Evolutionary conservation across 2,797 vertebrate genomes (phyloP).

Genomic region (Cynopterus sphinx): DNA sequence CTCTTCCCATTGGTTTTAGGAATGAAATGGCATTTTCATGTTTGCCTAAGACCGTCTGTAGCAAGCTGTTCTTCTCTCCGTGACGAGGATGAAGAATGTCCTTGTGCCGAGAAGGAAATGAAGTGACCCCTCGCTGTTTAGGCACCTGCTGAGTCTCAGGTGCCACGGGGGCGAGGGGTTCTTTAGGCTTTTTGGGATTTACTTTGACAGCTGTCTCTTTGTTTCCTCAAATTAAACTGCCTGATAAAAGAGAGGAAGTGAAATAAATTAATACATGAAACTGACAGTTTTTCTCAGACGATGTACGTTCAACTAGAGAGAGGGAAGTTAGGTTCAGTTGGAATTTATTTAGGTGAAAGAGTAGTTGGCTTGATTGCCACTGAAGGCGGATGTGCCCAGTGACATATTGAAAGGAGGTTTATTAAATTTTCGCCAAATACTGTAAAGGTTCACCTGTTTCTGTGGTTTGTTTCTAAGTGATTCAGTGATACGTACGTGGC

Average conservation of each 20-base stretch:
- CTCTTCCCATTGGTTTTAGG: neutral
- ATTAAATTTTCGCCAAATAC: neutral
- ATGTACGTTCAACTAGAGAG: neutral
- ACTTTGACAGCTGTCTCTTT: neutral
- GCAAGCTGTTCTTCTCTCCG: neutral
- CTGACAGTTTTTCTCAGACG: neutral
- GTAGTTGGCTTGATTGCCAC: neutral
- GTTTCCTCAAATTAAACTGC: neutral
- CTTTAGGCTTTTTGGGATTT: neutral
- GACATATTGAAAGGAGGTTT: neutral
- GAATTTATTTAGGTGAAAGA: neutral
- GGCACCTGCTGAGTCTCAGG: neutral
- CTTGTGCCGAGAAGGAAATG: neutral
- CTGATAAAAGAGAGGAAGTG: neutral
- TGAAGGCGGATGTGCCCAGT: neutral
- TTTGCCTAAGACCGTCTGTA: neutral
- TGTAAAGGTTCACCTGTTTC: neutral
- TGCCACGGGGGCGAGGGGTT: neutral
- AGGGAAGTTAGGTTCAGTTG: neutral
- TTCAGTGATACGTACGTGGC: neutral
- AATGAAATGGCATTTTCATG: neutral
- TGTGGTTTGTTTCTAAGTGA: neutral
- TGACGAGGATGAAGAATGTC: neutral
- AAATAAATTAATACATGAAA: neutral
- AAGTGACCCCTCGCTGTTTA: neutral